phyloP scores from a whole-genome alignment of 2,888 invertebrate genomes.

The Stenurella melanura region DNA sequence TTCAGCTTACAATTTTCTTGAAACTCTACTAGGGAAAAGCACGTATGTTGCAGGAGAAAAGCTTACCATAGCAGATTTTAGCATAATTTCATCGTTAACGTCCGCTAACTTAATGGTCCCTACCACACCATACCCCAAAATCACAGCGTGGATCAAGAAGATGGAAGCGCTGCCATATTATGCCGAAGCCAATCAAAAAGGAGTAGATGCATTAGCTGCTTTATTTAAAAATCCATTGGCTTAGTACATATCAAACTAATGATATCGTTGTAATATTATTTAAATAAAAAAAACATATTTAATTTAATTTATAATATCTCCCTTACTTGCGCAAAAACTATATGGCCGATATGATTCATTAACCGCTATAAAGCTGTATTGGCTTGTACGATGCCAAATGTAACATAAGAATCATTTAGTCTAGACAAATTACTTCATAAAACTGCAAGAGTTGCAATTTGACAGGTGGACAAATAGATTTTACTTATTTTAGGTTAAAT shows the following conservation, averaged over 20 bases:
- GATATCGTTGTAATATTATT: no score
- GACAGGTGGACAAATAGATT: no score
- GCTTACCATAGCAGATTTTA: conserved; percentile 72
- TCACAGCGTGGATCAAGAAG: conserved; percentile 50
- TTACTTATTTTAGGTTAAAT: no score
- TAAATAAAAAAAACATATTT: no score
- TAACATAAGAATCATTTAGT: no score
- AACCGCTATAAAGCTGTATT: no score
- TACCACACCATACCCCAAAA: conserved; percentile 67
- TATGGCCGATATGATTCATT: no score
- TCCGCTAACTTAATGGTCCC: conserved; percentile 72
- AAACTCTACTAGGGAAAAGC: conserved; percentile 67
- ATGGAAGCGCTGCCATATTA: conserved; percentile 54
- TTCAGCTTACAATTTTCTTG: conserved; percentile 68
- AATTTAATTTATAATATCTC: no score
- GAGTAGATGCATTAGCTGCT: conserved; percentile 43
- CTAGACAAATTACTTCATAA: no score
- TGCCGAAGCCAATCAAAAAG: conserved; percentile 51
- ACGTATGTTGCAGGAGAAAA: conserved; percentile 69
- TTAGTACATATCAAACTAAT: conserved; percentile 11
- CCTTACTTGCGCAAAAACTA: no score
- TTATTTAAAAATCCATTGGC: conserved; percentile 43
- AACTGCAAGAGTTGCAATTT: no score
- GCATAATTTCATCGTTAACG: conserved; percentile 71
- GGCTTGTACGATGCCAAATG: no score